Evolutionary conservation across 1,140 invertebrate species (phyloP), one percentile per base, ranked within the genome.

Genomic region (Sogatella furcifera): DNA sequence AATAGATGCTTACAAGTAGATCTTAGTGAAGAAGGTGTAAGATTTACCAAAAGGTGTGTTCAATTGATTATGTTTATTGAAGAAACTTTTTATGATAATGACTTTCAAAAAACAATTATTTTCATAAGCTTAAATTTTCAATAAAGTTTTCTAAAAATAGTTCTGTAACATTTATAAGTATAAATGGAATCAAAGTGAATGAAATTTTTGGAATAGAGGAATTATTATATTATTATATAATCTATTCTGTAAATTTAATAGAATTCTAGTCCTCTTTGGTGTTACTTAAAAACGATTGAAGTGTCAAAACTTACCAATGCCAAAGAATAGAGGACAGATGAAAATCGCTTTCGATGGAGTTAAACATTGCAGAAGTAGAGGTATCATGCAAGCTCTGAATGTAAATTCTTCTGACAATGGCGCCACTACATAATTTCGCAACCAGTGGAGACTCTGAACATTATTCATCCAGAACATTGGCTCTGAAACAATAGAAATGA

Each of bases 361-460:
- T 66, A 93, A 85, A 71, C 86, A 89, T 69, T 93, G 89, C 60
- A 95, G 72, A 11, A 97, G 75, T 15, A 96, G 72, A 22, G 93
- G 92, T 70, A 97, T 76, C 90, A 97, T 96, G 71, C 93, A 97
- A 0, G 92, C 91, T 65, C 95, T 79, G 72, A 93, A 95, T 5
- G 92, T 92, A 76, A 94, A 94, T 73, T 97, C 95, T 76, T 97
- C 95, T 60, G 92, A 92, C 28, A 97, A 71, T 11, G 94, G 95
- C 11, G 93, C 94, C 65, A 96, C 88, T 38, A 97, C 73, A 71
- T 92, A 85, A 72, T 93, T 95, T 64, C 93, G 80, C 65, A 93
- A 78, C 90, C 91, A 95, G 17, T 90, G 82, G 55, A 92, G 76
- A 69, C 89, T 88, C 66, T 80, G 78, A 56, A 84, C 74, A 62